phyloP scores from a whole-genome alignment of 2,888 invertebrate species.

The Bellardia bayeri region DNA sequence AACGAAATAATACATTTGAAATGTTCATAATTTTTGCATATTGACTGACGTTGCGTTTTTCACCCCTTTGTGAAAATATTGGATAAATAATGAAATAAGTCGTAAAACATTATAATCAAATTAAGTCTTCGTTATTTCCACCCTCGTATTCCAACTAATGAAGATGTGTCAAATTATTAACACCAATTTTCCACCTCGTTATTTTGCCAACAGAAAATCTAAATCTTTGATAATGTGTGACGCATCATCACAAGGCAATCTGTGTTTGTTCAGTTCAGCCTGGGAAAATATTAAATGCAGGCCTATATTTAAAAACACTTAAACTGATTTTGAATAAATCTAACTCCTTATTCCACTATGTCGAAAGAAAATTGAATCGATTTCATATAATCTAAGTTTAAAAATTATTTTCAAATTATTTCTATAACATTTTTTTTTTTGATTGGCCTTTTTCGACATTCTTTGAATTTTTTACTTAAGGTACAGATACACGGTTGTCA shows the following conservation, averaged over 20 bases:
- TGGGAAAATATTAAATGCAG: constrained; percentile 27
- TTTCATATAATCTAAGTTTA: no score
- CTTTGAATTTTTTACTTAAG: no score
- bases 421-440: no score
- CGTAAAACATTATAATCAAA: constrained; percentile 67
- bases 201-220: constrained; percentile 43
- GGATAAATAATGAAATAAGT: background rate
- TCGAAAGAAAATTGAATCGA: no score
- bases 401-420: no score
- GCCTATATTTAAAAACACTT: background rate
- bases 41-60: constrained; percentile 13
- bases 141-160: constrained; percentile 59
- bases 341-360: no score
- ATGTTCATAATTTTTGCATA: constrained; percentile 64
- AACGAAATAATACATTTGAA: constrained; percentile 19
- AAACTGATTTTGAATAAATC: background rate
- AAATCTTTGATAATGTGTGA: background rate
- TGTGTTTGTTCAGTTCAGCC: constrained; percentile 6
- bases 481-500: no score
- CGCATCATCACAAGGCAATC: constrained; percentile 14
- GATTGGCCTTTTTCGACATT: no score
- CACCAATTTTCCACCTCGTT: constrained; percentile 72
- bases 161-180: constrained; percentile 63
- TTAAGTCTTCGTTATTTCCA: constrained; percentile 64
- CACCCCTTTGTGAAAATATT: constrained; percentile 35